Conservation (phyloP, 2,113 vertebrate genomes). For the Alectura lathami region DNA sequence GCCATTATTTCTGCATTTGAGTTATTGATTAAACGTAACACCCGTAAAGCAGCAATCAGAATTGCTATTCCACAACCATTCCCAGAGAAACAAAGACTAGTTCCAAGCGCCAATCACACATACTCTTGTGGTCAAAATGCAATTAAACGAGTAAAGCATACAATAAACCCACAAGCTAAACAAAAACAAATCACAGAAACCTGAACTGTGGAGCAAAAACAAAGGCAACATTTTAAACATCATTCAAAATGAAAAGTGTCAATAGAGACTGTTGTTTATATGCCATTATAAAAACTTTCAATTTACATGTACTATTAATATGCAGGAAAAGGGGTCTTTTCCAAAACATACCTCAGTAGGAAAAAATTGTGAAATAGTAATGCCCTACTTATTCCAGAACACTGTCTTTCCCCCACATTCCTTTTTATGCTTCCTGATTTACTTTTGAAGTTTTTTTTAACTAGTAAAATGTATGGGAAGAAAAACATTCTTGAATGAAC, state of each 20-base stretch:
- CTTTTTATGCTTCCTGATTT: not conserved
- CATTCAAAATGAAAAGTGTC: not conserved
- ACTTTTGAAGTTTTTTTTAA: not conserved
- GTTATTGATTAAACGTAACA: conserved; percentile 53
- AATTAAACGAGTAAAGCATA: conserved; percentile 42
- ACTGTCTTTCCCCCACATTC: not conserved
- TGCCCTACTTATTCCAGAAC: not conserved
- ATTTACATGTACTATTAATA: not conserved
- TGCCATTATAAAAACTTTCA: not conserved
- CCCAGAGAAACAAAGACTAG: conserved; percentile 26
- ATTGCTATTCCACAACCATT: conserved; percentile 11
- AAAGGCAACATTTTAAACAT: not conserved
- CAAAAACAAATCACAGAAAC: conserved; percentile 12
- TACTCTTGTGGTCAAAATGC: conserved; percentile 27
- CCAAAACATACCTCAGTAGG: not conserved
- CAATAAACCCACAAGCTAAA: conserved; percentile 6
- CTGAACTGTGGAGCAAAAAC: not conserved
- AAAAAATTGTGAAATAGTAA: not conserved
- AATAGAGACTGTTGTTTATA: not conserved
- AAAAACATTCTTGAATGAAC: not conserved
- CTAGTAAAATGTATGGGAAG: not conserved
- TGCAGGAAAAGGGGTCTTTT: not conserved
- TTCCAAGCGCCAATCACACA: conserved; percentile 28
- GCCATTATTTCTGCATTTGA: conserved; percentile 35
- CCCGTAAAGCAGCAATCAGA: not conserved